Percentiles rank a stretch among this genome's conserved stretches.
Conservation (phyloP, 2,113 vertebrate species). For the Gobius niger region DNA sequence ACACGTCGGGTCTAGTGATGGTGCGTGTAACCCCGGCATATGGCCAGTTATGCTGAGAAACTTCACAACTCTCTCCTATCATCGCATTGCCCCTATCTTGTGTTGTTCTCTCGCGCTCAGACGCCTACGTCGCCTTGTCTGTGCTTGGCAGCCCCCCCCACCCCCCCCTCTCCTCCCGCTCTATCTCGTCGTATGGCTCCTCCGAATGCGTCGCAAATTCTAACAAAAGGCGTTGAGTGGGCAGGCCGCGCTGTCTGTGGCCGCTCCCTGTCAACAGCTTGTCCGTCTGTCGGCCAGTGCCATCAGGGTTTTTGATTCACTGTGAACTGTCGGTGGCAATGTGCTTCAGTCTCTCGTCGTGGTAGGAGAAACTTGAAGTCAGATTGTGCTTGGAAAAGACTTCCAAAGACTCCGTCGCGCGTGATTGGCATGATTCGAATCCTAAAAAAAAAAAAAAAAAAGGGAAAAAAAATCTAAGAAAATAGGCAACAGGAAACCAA, state of each 20-base stretch:
- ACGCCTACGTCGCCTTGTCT: constrained; percentile 50
- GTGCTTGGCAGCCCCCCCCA: constrained; percentile 46
- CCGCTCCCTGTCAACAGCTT: neutral
- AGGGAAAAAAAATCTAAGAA: no score
- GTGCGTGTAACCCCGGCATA: constrained; percentile 67
- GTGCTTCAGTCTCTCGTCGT: neutral
- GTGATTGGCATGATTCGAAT: no score
- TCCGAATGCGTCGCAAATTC: constrained; percentile 60
- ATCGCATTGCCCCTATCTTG: neutral
- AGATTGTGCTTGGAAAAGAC: neutral
- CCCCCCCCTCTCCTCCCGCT: neutral
- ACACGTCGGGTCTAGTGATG: constrained; percentile 50
- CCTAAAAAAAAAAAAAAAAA: no score
- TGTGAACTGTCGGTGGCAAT: neutral
- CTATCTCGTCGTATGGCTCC: constrained; percentile 56
- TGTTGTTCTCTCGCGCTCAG: constrained; percentile 30
- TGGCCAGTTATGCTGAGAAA: constrained; percentile 56
- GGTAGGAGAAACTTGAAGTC: neutral
- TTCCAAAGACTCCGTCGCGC: neutral
- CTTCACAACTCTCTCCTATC: constrained; percentile 30
- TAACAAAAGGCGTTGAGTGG: constrained; percentile 62
- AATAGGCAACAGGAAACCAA: no score
- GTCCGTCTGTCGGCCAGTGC: constrained; percentile 5
- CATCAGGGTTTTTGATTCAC: constrained; percentile 13
- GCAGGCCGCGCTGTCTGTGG: constrained; percentile 47